Evolutionary conservation across 2,113 vertebrate species (phyloP), one percentile per base, ranked within the genome.

Genomic region (Bungarus multicinctus): DNA sequence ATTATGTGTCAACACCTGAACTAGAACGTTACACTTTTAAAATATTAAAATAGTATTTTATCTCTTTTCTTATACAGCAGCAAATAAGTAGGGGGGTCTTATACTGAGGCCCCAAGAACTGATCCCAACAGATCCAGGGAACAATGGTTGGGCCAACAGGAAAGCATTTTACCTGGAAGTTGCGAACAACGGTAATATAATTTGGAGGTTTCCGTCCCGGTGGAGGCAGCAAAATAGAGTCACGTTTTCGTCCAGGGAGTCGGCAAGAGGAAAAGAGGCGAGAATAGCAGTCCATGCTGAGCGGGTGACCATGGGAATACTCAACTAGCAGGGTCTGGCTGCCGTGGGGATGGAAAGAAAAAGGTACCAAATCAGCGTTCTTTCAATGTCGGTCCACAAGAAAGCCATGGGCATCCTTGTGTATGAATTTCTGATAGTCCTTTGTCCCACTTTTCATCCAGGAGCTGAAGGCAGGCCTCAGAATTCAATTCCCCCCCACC

Each of bases 211-310:
- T 97, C 0, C 97, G 97, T 4, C 96, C 91, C 20, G 93, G 95
- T 6, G 97, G 97, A 4, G 98, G 94, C 93, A 98, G 97, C 27
- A 97, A 94, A 23, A 98, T 96, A 23, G 97, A 94, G 95, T 98
- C 98, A 23, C 98, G 98, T 89, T 98, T 98, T 91, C 98, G 97
- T 0, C 98, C 98, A 0, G 98, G 98, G 94, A 98, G 97, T 90
- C 98, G 97, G 92, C 98, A 98, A 90, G 98, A 98, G 16, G 98
- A 98, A 95, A 98, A 98, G 95, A 98, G 97, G 14, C 96, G 97
- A 34, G 97, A 96, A 93, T 98, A 98, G 87, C 98, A 97, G 88
- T 98, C 98, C 97, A 98, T 98, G 94, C 98, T 98, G 60, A 98
- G 96, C 11, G 97, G 97, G 50, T 95, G 97, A 27, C 97, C 97